Base-by-base conservation (phyloP, 2,888 invertebrate species). In the Hydropsyche betteni region DNA sequence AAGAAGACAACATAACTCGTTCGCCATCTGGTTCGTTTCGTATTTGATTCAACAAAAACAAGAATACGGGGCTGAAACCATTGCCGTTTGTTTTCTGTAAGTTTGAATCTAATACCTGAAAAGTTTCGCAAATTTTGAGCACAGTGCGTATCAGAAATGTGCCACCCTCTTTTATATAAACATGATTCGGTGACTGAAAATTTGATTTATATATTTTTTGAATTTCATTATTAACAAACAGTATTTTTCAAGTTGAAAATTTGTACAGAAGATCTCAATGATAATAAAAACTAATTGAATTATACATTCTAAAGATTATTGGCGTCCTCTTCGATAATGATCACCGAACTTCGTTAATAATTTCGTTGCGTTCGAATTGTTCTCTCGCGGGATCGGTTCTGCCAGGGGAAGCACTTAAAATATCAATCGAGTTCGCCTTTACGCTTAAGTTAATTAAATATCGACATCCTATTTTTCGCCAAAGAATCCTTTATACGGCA, bases 1-100 rank as follows among this genome's bases (percentile, higher is more conserved):
- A 69, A 69, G 69, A 51, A 69, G 69, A 51, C 69, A 51, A 69
- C 51, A 69, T 69, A 69, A 69, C 69, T 44, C 16, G 69, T 51
- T 69, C 69, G 38, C 69, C 69, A 69, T 69, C 69, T 69, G 69
- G 7, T 69, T n/a, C 16, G 14, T 69, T 44, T 69, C 16, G 64
- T 64, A 64, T 64, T 64, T 64, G 64, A 64, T 64, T 64, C 34
- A 64, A 34, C 64, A 34, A 64, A 64, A 64, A 64, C 64, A 64
- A 64, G 64, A 64, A 34, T 36, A 64, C 64, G 55, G 55, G 36
- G 24, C 64, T 36, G 64, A 64, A 64, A 64, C 64, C 64, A 36
- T 64, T 64, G 34, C 64, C 64, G 34, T 64, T 64, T 64, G 36
- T 64, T 64, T 64, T 64, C 58, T 24, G 36, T 36, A 64, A 64